Evolutionary conservation across 1,140 invertebrate species (phyloP), one percentile per base, ranked within the genome.

Genomic region (Samia ricini): DNA sequence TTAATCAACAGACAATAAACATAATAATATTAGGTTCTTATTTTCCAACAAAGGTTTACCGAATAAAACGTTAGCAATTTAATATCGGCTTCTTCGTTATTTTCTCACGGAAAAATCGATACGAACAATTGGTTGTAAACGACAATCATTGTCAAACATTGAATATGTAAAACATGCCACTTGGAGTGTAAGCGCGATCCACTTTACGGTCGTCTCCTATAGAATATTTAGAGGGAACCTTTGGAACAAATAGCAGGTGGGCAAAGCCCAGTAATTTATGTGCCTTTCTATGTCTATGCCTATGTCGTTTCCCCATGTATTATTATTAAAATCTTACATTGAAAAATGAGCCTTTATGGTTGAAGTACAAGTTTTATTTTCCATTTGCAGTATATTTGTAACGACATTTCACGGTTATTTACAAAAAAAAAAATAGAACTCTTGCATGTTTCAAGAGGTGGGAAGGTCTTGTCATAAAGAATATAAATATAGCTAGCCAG

Each of bases 201-300:
- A 42, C 12, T 52, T 52, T 55, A 62, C 56, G 49, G 48, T 56
- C 23, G 57, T 55, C 59, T 50, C 19, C 57, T 20, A 68, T 68
- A 64, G 19, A 64, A 68, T 68, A 68, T 68, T 61, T 56, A 64
- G 58, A 61, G 29, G 6, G 20, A 60, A 36, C 59, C 61, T 63
- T 68, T 59, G 61, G n/a, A 26, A 61, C 59, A 64, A 67, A 64
- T 64, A 61, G 62, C 51, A 29, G 65, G 56, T 59, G 56, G 60
- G 29, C 22, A 54, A n/a, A 54, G 48, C 52, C 21, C 26, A 49
- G 56, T 68, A 64, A 68, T 68, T 68, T 61, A 68, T 58, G 52
- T 56, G 23, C 23, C 22, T 36, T n/a, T n/a, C 50, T 60, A n/a
- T n/a, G n/a, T n/a, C n/a, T n/a, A n/a, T n/a, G n/a, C n/a, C n/a